Evolutionary conservation across 2,888 invertebrate species (phyloP), one percentile per base, ranked within the genome.

Genomic region (Pseudoips prasinana): DNA sequence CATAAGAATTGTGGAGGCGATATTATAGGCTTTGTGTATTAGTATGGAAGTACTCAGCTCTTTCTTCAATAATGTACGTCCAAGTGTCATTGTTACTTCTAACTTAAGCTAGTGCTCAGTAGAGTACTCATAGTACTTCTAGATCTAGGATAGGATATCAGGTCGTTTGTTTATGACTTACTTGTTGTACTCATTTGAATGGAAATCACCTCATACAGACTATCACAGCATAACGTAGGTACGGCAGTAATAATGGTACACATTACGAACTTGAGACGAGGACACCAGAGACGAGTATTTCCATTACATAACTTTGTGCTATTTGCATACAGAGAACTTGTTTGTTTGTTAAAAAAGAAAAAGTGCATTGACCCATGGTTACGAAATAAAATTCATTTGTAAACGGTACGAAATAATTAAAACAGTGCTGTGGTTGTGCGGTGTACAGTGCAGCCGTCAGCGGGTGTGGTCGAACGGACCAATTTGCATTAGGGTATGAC

Each of bases 51-150:
- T 30, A 35, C 36, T 31, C 22, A 25, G 25, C 20, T n/a, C 25
- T 47, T 50, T 47, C 46, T 46, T 36, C 18, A 9, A 34, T 50
- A 46, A 46, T 39, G 43, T 46, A 49, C 33, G 48, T 34, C 26
- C 7, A 22, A 36, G 46, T 62, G 58, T 57, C 58, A 47, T 46
- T 54, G 56, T 58, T 56, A 58, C 55, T 60, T 63, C 53, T 49
- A 57, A 58, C 39, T 47, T 63, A 60, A 58, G 46, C 47, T 14
- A 5, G 14, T 3, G 5, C 14, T 14, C 14, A 5, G 14, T 14
- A 14, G 14, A 14, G 5, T 5, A 3, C 14, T 14, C 14, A 14
- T 14, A 14, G 14, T 3, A 14, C 14, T 14, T 14, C 14, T 5
- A 14, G 14, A 3, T 14, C 14, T 14, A 3, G 2, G 38, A 44